A percentile compares a stretch with the other conserved stretches of the same genome.
phyloP scores from a whole-genome alignment of 1,140 invertebrate species.

The Plodia interpunctella region DNA sequence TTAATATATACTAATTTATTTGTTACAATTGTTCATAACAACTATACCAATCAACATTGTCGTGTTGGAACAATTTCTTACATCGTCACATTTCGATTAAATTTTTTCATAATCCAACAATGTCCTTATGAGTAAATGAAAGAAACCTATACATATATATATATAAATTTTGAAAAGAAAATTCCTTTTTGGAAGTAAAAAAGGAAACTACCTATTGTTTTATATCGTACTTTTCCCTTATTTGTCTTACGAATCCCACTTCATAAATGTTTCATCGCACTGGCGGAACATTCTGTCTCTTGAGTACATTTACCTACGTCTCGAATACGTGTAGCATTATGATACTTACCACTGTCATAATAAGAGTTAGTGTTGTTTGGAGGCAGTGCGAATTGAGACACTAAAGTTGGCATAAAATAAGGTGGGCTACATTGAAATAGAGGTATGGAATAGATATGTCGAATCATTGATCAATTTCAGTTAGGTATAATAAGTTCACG shows the following conservation, averaged over 20 bases:
- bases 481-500: too few species aligned
- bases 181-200: not conserved
- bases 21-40: too few species aligned
- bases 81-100: too few species aligned
- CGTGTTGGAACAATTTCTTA: too few species aligned
- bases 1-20: too few species aligned
- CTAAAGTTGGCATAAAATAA: slow-evolving; percentile 2
- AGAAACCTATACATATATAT: too few species aligned
- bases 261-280: slow-evolving; percentile 16
- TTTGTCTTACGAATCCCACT: slow-evolving; percentile 1
- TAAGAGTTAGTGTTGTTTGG: not conserved
- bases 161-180: too few species aligned
- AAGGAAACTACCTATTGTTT: not conserved
- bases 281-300: slow-evolving; percentile 9
- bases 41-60: too few species aligned
- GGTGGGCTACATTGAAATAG: not conserved
- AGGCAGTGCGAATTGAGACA: not conserved
- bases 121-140: too few species aligned
- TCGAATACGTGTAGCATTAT: not conserved
- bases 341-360: not conserved
- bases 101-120: too few species aligned
- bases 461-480: too few species aligned
- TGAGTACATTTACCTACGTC: slow-evolving; percentile 10
- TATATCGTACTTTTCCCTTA: not conserved
- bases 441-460: not conserved